A percentile compares a stretch with the other conserved stretches of the same genome.
Conservation (phyloP, 2,888 invertebrate genomes). For the Chrysomela aeneicollis region DNA sequence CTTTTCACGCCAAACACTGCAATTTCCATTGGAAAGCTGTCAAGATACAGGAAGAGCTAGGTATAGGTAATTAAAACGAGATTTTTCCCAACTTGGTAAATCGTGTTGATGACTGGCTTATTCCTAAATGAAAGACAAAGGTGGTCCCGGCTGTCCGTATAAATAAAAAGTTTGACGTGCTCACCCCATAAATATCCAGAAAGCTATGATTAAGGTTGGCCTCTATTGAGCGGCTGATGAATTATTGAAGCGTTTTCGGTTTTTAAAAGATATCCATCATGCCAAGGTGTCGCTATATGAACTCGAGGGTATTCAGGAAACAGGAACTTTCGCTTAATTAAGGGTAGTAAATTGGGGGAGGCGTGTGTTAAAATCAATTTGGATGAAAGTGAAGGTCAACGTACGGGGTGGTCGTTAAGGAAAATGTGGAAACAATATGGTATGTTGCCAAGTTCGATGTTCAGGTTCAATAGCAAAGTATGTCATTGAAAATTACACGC, state of each 20-base stretch:
- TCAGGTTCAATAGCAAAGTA: too few species aligned
- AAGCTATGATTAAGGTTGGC: conserved; percentile 51
- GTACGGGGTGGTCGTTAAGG: not conserved
- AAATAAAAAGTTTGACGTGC: conserved; percentile 51
- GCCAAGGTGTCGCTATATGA: conserved; percentile 36
- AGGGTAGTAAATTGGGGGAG: conserved; percentile 26
- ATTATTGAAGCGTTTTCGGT: conserved; percentile 42
- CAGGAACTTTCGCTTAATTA: conserved; percentile 29
- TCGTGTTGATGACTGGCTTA: conserved; percentile 42
- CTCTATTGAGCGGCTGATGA: conserved; percentile 45
- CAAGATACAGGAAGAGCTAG: conserved; percentile 21
- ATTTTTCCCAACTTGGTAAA: conserved; percentile 35
- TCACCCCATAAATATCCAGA: conserved; percentile 52
- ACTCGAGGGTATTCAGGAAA: conserved; percentile 32
- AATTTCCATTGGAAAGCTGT: conserved; percentile 14
- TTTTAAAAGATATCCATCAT: conserved; percentile 42
- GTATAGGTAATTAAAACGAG: conserved; percentile 37
- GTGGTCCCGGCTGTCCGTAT: conserved; percentile 48
- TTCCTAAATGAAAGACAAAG: conserved; percentile 44
- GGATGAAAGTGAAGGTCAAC: conserved; percentile 29
- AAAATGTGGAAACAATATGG: too few species aligned
- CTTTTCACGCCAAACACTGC: not conserved
- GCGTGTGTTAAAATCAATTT: conserved; percentile 28
- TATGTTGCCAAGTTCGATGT: too few species aligned
- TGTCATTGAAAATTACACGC: too few species aligned